A percentile compares a stretch with the other conserved stretches of the same genome.
Evolutionary conservation across 1,140 invertebrate species (phyloP).

Genomic region (Pemphigus obesinymphae): DNA sequence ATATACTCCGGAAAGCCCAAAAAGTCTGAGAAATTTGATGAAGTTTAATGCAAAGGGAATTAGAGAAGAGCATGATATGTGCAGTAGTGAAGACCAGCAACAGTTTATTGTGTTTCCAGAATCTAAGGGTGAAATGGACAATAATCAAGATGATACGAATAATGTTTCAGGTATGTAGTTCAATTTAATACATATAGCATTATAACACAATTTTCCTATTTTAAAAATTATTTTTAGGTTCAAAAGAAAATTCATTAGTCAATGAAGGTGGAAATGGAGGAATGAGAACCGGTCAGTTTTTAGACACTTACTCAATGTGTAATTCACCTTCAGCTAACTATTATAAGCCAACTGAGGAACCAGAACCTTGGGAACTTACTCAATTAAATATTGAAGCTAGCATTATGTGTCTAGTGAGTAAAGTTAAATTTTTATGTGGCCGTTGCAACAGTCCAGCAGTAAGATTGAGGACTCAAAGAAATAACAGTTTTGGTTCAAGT

Average conservation of each 20-base stretch:
- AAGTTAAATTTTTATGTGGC: conserved; percentile 71
- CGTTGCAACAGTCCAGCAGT: conserved; percentile 67
- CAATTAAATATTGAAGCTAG: conserved; percentile 85
- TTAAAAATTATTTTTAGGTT: background rate
- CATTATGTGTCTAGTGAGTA: conserved; percentile 78
- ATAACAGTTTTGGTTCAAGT: conserved; percentile 46
- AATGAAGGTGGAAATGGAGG: conserved; percentile 44
- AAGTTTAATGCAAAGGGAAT: conserved; percentile 41
- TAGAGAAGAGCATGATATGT: conserved; percentile 17
- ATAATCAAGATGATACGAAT: conserved; percentile 46
- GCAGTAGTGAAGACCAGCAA: conserved; percentile 49
- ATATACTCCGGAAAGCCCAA: conserved; percentile 62
- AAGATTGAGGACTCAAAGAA: conserved; percentile 54
- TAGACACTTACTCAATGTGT: conserved; percentile 70
- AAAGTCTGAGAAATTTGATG: conserved; percentile 44
- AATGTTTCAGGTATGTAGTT: background rate
- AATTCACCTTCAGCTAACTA: conserved; percentile 74
- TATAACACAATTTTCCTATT: background rate
- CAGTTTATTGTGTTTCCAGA: conserved; percentile 54
- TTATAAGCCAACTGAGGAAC: conserved; percentile 75
- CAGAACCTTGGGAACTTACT: conserved; percentile 82
- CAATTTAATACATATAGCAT: background rate
- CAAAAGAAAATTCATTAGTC: background rate
- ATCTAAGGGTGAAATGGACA: conserved; percentile 46
- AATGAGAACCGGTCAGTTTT: conserved; percentile 52